Evolutionary conservation across 1,140 invertebrate genomes (phyloP).

Genomic region (Solenopsis fugax): DNA sequence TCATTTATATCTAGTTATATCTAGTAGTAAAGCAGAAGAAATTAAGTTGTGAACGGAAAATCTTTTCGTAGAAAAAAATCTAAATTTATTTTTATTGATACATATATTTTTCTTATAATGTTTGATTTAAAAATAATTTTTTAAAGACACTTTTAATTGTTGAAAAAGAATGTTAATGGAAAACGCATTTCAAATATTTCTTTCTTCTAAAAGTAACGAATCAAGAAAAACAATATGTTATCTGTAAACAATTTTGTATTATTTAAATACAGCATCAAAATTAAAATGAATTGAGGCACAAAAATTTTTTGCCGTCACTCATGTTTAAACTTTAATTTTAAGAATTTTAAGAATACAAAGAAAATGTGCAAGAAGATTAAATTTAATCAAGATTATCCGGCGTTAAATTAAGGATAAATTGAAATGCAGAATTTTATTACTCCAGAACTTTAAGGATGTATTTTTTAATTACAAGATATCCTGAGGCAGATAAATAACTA

Average conservation of each 20-base stretch:
- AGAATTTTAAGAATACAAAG: not conserved
- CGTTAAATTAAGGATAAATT: not conserved
- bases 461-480: not conserved
- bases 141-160: not conserved
- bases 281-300: too few species aligned
- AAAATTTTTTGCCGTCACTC: too few species aligned
- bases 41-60: not conserved
- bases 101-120: not conserved
- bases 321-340: too few species aligned
- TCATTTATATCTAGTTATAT: not conserved
- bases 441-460: not conserved
- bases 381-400: not conserved
- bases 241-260: not conserved
- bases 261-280: too few species aligned
- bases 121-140: not conserved
- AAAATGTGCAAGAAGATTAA: not conserved
- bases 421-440: not conserved
- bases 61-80: not conserved
- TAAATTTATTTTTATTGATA: not conserved
- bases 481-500: constrained; percentile 5
- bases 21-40: not conserved
- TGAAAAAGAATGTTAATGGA: not conserved
- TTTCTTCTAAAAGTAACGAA: not conserved
- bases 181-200: not conserved
- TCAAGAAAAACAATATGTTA: not conserved